Percentiles rank a stretch among this genome's conserved stretches.
Conservation (phyloP, 2,797 vertebrate genomes). For the Phylloscopus collybita region DNA sequence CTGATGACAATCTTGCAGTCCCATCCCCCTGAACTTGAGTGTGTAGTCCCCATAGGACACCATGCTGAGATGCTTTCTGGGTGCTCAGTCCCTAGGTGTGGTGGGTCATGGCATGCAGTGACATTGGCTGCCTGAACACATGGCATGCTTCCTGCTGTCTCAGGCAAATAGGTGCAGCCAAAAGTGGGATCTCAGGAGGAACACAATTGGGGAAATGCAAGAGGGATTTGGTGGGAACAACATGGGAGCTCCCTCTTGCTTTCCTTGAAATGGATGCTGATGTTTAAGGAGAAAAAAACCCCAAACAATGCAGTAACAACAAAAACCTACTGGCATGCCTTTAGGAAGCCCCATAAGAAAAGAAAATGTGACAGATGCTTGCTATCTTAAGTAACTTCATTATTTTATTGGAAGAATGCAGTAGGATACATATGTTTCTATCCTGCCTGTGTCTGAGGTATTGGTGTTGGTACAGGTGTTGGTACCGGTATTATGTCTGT, state of each 20-base stretch:
- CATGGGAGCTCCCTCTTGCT: not conserved
- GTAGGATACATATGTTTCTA: rapidly evolving
- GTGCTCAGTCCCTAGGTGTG: rapidly evolving
- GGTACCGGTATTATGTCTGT: not conserved
- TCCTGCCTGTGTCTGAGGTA: not conserved
- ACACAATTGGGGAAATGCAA: not conserved
- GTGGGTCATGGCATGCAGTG: rapidly evolving
- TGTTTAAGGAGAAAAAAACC: not conserved
- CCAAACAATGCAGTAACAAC: not conserved
- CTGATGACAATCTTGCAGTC: not conserved
- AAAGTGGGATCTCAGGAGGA: not conserved
- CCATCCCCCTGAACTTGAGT: rapidly evolving
- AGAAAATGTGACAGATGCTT: not conserved
- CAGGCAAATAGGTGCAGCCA: not conserved
- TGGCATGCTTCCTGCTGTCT: not conserved
- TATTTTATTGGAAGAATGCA: not conserved
- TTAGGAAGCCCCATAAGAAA: not conserved
- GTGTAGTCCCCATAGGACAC: not conserved
- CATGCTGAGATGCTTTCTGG: rapidly evolving
- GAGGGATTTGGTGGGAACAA: not conserved
- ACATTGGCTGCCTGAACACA: too few species aligned
- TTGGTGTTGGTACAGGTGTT: not conserved
- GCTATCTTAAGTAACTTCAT: not conserved
- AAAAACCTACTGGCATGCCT: not conserved
- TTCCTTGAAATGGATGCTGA: not conserved